Evolutionary conservation across 2,797 vertebrate species (phyloP), one percentile per base, ranked within the genome.

Genomic region (Momotus momota): DNA sequence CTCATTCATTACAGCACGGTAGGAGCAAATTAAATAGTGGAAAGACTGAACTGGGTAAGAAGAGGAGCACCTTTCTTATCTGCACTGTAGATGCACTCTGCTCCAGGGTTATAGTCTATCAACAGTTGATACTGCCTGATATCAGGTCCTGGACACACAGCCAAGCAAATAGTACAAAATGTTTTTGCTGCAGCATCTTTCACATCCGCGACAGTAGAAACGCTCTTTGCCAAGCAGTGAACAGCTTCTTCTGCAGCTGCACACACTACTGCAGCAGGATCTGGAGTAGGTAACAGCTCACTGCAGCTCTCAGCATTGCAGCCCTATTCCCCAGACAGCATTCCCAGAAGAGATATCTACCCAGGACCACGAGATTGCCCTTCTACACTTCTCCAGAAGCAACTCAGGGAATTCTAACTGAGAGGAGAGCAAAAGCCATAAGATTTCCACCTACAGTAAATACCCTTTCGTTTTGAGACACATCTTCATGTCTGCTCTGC

Each of bases 271-370:
- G 18, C 74, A 71, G 58, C 58, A 71, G 62, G 7, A 38, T 14
- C 55, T 64, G 75, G 16, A 62, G 29, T 1, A 45, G 46, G 29
- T 40, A 55, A 35, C 52, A 78, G 62, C 73, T 69, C 78, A 69
- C 9, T 0, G 0, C 23, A 66, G 70, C 55, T 54, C 29, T 38
- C n/a, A 22, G 60, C 45, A 51, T 57, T 23, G 0, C 62, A 67
- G 41, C 13, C 16, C 23, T 29, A 1, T 7, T 52, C 73, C 66
- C 31, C 27, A 70, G 19, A 26, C 46, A 52, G 18, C 72, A 48
- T n/a, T 57, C 49, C 27, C 65, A 57, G 45, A 8, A 62, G 6
- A 84, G 27, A 27, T 9, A 14, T 66, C 40, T 12, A 17, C 33
- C 60, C 29, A 35, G 48, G 29, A 86, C 17, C 33, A 51, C 1